A percentile compares a stretch with the other conserved stretches of the same genome.
These are phyloP conservation scores for Caenorhabditis virilis DNA, from an alignment of 2,888 invertebrate genomes.

Conservation along the genomic window DNA sequence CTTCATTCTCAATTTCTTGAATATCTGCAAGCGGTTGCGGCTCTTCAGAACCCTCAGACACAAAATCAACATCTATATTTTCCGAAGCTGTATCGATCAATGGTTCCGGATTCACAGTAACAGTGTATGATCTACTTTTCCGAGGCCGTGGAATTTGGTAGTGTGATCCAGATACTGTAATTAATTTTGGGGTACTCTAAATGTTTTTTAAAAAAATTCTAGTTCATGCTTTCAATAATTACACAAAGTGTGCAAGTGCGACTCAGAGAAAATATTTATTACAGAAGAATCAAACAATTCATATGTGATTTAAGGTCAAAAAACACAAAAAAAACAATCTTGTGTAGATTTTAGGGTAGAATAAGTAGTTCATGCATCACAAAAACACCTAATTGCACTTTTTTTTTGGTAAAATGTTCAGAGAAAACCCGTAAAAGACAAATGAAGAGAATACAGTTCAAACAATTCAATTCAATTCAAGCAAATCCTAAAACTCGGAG, in stretches of 20 bases:
- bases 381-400: constrained; percentile 1
- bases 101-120: constrained; percentile 27
- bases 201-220: too few relatives aligned
- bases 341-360: neutral
- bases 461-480: neutral
- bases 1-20: constrained; percentile 11
- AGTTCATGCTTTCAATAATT: too few relatives aligned
- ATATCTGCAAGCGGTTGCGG: constrained; percentile 11
- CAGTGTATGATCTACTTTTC: too few relatives aligned
- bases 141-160: too few relatives aligned
- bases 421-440: neutral
- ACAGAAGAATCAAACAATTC: too few relatives aligned
- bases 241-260: neutral
- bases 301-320: neutral
- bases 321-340: neutral
- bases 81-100: constrained; percentile 15
- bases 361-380: neutral
- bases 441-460: neutral
- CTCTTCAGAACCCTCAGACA: constrained; percentile 12
- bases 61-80: constrained; percentile 9
- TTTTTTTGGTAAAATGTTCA: neutral
- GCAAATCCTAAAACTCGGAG: constrained; percentile 38
- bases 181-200: too few relatives aligned
- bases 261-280: neutral
- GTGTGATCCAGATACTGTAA: too few relatives aligned